A percentile compares a stretch with the other conserved stretches of the same genome.
These are phyloP conservation scores for Calephelis perditalis DNA, from an alignment of 2,888 invertebrate genomes.

Conservation along the genomic window DNA sequence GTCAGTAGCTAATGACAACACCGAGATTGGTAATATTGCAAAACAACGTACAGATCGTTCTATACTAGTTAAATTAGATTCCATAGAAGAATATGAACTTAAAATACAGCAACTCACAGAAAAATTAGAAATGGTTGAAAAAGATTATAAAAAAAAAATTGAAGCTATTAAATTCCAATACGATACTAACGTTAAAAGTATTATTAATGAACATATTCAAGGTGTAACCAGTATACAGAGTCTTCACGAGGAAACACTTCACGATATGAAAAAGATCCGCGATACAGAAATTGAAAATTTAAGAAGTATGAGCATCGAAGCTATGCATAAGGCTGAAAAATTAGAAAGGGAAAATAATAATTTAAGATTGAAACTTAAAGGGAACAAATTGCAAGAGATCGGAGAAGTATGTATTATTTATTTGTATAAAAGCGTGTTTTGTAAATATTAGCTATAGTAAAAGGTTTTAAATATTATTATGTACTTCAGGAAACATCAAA, in stretches of 20 bases:
- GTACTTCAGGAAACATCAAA: constrained; percentile 47
- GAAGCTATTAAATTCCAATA: constrained; percentile 72
- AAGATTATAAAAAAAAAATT: constrained; percentile 58
- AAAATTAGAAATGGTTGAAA: constrained; percentile 51
- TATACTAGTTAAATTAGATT: constrained; percentile 45
- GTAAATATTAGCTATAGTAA: not conserved
- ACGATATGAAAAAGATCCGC: constrained; percentile 64
- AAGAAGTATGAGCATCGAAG: constrained; percentile 64
- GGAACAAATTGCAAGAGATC: constrained; percentile 31
- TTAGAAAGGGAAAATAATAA: constrained; percentile 56
- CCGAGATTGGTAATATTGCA: not conserved
- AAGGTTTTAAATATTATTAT: not conserved
- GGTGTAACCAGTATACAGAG: constrained; percentile 75
- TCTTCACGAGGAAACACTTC: constrained; percentile 71
- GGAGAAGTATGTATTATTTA: constrained; percentile 42
- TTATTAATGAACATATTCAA: constrained; percentile 72
- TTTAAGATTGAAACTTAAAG: constrained; percentile 44
- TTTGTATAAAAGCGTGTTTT: not conserved
- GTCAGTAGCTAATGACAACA: constrained; percentile 14
- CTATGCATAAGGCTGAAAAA: constrained; percentile 60
- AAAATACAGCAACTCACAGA: constrained; percentile 49
- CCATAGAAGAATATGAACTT: constrained; percentile 45
- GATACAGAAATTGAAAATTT: constrained; percentile 74
- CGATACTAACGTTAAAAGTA: constrained; percentile 70
- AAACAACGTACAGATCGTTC: constrained; percentile 26